phyloP scores from a whole-genome alignment of 2,888 invertebrate genomes.

The Beris chalybata region DNA sequence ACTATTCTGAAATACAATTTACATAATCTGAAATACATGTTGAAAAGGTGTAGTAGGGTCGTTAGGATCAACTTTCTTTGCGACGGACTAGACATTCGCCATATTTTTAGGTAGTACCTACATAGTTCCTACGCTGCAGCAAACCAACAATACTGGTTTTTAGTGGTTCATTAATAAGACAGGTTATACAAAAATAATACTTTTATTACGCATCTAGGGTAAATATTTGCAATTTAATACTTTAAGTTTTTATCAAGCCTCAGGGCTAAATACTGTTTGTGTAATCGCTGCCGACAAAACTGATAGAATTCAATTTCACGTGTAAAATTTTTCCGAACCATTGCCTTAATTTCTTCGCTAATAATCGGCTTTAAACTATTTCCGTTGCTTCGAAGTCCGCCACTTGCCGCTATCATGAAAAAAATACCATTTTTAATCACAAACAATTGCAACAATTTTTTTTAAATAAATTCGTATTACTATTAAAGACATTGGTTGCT shows the following conservation, averaged over 20 bases:
- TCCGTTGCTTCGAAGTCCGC: conserved; percentile 62
- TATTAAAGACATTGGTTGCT: conserved; percentile 72
- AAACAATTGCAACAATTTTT: conserved; percentile 28
- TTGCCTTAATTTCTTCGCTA: conserved; percentile 76
- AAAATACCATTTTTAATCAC: conserved; percentile 12
- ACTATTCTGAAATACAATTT: no score
- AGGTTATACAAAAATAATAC: neutral
- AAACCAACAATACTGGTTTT: no score
- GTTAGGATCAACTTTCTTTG: no score
- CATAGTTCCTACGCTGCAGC: no score
- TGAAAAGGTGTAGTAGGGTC: no score
- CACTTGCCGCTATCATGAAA: conserved; percentile 17
- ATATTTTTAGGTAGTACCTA: no score
- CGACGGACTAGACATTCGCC: no score
- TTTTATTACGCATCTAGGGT: neutral
- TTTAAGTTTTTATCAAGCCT: conserved; percentile 6
- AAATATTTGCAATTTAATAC: neutral
- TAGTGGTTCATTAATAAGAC: no score
- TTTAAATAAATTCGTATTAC: conserved; percentile 57
- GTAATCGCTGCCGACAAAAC: conserved; percentile 80
- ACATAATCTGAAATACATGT: no score
- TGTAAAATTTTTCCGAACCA: conserved; percentile 81
- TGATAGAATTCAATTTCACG: conserved; percentile 87
- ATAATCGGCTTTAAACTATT: conserved; percentile 85
- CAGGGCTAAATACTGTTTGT: conserved; percentile 71